Base-by-base conservation (phyloP, 2,888 invertebrate species). In the Phoronis australis region DNA sequence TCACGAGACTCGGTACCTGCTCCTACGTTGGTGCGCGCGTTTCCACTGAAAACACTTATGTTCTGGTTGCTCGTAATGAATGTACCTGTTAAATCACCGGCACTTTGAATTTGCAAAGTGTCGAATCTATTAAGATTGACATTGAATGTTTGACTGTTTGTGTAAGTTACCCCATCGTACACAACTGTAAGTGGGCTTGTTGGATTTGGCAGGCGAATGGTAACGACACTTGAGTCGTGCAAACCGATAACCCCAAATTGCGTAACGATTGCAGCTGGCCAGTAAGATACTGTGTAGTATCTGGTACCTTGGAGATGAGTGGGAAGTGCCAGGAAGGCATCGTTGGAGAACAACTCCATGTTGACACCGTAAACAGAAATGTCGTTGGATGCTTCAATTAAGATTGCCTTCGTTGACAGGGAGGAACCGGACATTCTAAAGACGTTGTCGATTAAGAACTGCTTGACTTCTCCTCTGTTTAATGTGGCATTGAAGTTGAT, bases 1-100 rank as follows among this genome's bases (percentile, higher is more conserved):
- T 61, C 61, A 2, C 60, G 55, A 31, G 31, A 31, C 50, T 48
- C 25, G 5, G 31, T 41, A 21, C 27, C 23, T 6, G 31, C 31
- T 4, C 52, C 53, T 5, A 61, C 51, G 12, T 51, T 45, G 5
- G 56, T 53, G 51, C 57, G 50, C 23, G 45, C 45, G 5, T 52
- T 44, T 1, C 61, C 61, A 15, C 52, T 41, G 18, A 61, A 45
- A 21, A 61, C 58, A 12, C 54, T 49, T 22, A 61, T 44, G 5
- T 53, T 57, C 22, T 47, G 22, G 9, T 22, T 47, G 27, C 54
- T 41, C 23, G 40, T 23, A 15, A 61, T 41, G 25, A 41, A 23
- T 2, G 51, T 47, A 6, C 60, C 61, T 20, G 60, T 54, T 40
- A 61, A 47, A 41, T 61, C 61, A 2, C 25, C 35, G 9, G 9